A percentile compares a stretch with the other conserved stretches of the same genome.
Conservation (phyloP, 2,888 invertebrate species). For the Drosophila leonis region DNA sequence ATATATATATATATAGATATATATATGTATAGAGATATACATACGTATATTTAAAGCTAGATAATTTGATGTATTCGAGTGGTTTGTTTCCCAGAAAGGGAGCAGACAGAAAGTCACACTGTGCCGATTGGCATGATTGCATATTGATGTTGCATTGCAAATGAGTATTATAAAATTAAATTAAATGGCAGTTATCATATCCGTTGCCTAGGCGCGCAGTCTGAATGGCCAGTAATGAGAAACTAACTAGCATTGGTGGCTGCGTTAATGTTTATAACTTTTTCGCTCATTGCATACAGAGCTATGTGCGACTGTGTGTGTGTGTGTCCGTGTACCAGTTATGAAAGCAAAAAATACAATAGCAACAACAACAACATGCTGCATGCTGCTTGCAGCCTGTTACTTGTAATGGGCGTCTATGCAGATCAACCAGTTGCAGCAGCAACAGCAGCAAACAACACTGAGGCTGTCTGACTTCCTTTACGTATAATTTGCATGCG, state of each 20-base stretch:
- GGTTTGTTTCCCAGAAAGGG: slow-evolving; percentile 1
- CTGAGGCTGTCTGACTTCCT: slow-evolving; percentile 58
- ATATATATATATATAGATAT: not conserved
- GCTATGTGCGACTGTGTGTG: not conserved
- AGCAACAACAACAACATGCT: slow-evolving; percentile 19
- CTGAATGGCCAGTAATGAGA: slow-evolving; percentile 59
- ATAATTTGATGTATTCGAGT: not conserved
- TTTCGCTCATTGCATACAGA: slow-evolving; percentile 31
- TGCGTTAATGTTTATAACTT: slow-evolving; percentile 58
- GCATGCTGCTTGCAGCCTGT: slow-evolving; percentile 28
- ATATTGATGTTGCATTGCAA: slow-evolving; percentile 35
- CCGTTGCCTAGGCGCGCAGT: slow-evolving; percentile 39
- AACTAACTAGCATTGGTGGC: slow-evolving; percentile 53
- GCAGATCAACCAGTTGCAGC: slow-evolving; percentile 62
- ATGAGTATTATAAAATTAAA: slow-evolving; percentile 50
- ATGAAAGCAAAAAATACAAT: slow-evolving; percentile 42
- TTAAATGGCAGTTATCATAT: slow-evolving; percentile 65
- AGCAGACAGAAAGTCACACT: slow-evolving; percentile 28
- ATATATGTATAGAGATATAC: not conserved
- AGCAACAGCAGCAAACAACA: slow-evolving; percentile 1
- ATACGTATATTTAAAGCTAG: not conserved
- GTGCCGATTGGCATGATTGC: slow-evolving; percentile 38
- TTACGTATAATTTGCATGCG: slow-evolving; percentile 72
- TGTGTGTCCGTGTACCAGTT: slow-evolving; percentile 38
- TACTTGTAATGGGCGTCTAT: slow-evolving; percentile 66